phyloP scores from a whole-genome alignment of 2,888 invertebrate genomes.

The Euproctis similis region DNA sequence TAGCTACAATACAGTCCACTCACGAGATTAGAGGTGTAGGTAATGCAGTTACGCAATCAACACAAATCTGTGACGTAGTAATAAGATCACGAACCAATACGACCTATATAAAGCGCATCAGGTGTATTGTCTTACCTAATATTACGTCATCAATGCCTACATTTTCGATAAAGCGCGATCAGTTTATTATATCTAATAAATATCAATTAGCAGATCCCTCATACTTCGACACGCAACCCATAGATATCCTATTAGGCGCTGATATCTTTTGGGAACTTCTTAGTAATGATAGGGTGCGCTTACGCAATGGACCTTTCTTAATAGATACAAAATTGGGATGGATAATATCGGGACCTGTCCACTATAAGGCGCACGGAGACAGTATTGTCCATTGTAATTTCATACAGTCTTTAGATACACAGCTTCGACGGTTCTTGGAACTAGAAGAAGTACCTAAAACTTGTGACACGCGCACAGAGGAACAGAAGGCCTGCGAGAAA shows the following conservation, averaged over 20 bases:
- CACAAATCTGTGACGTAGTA: not conserved
- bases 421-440: not conserved
- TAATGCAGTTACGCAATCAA: constrained; percentile 4
- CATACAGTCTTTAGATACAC: not conserved
- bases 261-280: constrained; percentile 8
- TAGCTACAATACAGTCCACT: constrained; percentile 7
- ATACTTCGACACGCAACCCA: constrained; percentile 4
- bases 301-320: constrained; percentile 7
- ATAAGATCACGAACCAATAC: not conserved
- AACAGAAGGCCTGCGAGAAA: not conserved
- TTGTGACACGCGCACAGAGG: not conserved
- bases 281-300: constrained; percentile 4
- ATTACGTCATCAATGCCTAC: not conserved
- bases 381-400: not conserved
- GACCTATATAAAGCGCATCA: not conserved
- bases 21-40: constrained; percentile 9
- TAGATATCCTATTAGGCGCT: constrained; percentile 11
- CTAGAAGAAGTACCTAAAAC: not conserved
- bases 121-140: not conserved
- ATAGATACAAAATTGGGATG: constrained; percentile 4
- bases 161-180: not conserved
- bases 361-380: too few species aligned
- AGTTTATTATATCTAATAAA: not conserved
- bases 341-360: not conserved
- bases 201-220: not conserved